phyloP scores from a whole-genome alignment of 1,140 invertebrate genomes.

The Steinernema khuongi region DNA sequence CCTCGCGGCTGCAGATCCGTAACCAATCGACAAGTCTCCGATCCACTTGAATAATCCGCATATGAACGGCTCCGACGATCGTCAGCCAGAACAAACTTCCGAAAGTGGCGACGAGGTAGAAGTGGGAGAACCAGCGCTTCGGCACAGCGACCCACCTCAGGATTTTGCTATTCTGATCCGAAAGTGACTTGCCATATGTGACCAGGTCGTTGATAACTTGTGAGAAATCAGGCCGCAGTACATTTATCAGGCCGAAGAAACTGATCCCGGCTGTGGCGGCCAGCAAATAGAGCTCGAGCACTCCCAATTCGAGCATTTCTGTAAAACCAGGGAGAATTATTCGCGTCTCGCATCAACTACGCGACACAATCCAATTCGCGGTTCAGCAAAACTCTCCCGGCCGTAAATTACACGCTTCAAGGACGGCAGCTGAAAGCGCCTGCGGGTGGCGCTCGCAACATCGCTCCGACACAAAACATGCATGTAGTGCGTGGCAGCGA shows the following conservation, averaged over 20 bases:
- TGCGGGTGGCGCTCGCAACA: neutral
- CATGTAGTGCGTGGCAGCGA: too few relatives aligned
- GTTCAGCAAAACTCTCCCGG: too few relatives aligned
- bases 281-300: constrained; percentile 5
- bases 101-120: constrained; percentile 49
- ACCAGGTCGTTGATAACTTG: neutral
- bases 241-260: neutral
- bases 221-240: neutral
- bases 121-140: constrained; percentile 52
- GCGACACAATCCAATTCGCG: too few relatives aligned
- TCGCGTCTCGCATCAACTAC: too few relatives aligned
- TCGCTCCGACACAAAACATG: neutral
- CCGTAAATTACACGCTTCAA: constrained; percentile 4
- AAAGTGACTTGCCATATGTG: neutral
- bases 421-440: neutral
- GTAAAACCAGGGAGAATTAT: too few relatives aligned
- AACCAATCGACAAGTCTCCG: constrained; percentile 24
- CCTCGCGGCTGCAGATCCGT: constrained; percentile 1
- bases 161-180: neutral
- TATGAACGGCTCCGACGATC: neutral
- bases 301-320: neutral
- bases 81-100: constrained; percentile 27
- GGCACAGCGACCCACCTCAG: neutral
- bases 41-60: constrained; percentile 12
- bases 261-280: neutral